A percentile compares a stretch with the other conserved stretches of the same genome.
These are phyloP conservation scores for Cataglyphis rosenhaueri DNA, from an alignment of 2,888 invertebrate species.

Conservation along the genomic window DNA sequence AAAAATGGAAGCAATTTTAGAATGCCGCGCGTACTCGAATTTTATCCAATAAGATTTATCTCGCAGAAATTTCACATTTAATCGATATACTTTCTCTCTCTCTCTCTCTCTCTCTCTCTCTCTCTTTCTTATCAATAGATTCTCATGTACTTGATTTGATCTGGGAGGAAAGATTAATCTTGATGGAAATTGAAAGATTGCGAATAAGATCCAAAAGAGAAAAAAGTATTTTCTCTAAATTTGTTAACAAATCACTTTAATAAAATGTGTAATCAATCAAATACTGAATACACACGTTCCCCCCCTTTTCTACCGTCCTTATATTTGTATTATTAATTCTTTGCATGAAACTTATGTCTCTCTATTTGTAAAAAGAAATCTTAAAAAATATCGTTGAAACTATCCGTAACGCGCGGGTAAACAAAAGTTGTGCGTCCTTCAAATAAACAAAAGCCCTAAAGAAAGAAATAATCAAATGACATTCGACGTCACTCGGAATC, in stretches of 20 bases:
- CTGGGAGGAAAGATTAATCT: not conserved
- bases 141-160: not conserved
- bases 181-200: not conserved
- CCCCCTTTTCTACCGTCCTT: not conserved
- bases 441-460: not conserved
- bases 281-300: not conserved
- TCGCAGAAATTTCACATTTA: conserved; percentile 5
- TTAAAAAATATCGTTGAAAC: not conserved
- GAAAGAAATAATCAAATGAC: not conserved
- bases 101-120: not conserved
- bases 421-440: not conserved
- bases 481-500: not conserved
- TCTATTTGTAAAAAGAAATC: not conserved
- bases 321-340: not conserved
- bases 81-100: not conserved
- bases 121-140: not conserved
- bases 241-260: not conserved
- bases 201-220: not conserved
- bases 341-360: not conserved
- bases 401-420: not conserved
- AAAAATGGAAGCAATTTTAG: not conserved
- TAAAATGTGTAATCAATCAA: not conserved
- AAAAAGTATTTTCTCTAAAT: not conserved
- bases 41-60: not conserved
- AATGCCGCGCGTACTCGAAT: not conserved